Evolutionary conservation across 2,888 invertebrate genomes (phyloP), one percentile per base, ranked within the genome.

Genomic region (Drosophila affinis): DNA sequence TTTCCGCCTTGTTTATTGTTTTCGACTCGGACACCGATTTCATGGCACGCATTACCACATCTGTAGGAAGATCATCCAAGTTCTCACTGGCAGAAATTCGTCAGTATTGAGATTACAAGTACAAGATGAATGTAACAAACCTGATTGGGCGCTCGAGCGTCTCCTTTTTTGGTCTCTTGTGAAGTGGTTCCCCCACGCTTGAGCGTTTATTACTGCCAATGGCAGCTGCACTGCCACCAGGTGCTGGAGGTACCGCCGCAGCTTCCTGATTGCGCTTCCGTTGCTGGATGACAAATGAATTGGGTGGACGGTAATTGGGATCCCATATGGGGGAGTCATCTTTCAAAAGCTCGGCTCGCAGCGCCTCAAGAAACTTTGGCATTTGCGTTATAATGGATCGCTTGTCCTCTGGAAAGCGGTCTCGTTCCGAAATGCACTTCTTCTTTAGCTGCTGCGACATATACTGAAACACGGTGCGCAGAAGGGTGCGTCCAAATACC

Each of bases 271-370:
- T 91, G 0, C 92, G 87, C 57, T 92, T 92, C 1, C 91, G 76
- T 58, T 92, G 92, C 62, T 92, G 91, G 39, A 90, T 81, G 12
- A 91, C 79, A 77, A 91, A 90, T 0, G 91, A 87, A 47, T 90
- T 89, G 1, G 92, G 91, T 29, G 92, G 91, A 77, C 96, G 96
- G 91, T 97, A 98, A 32, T 97, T 96, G 0, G 96, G 95, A 92
- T 98, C 97, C 98, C 98, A 99, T 76, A 98, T 98, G 0, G 98
- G 97, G 0, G 98, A 98, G 87, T 94, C 95, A 27, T 95, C 93
- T 24, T 96, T 95, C 91, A 97, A 96, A 59, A 98, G 95, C 90
- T 98, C 98, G 70, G 96, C 96, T 85, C 98, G 97, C 9, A 98
- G 93, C 88, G 97, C 93, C 14, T 97, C 96, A 64, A 99, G 93